Evolutionary conservation across 2,797 vertebrate genomes (phyloP), one percentile per base, ranked within the genome.

Genomic region (Paramormyrops hopkinsi): DNA sequence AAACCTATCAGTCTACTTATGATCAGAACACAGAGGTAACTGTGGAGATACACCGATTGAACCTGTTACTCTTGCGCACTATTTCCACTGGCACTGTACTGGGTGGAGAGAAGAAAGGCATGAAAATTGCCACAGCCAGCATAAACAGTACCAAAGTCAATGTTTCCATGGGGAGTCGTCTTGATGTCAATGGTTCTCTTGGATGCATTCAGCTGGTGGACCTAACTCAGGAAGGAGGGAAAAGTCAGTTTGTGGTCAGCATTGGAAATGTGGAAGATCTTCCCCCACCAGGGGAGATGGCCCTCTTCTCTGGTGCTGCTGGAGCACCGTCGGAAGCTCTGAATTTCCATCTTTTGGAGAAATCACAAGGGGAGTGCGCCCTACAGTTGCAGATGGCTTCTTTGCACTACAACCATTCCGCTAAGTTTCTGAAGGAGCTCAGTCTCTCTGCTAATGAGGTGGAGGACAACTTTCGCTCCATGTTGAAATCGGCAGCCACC

Each of bases 51-150:
- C 97, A 99, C 87, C 97, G 98, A 83, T 95, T 99, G 51, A 99
- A 99, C 91, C 90, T 99, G 9, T 95, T 99, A 17, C 96, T 99
- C 0, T 96, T 99, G 22, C 95, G 98, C 88, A 99, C 98, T 0
- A 96, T 99, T 69, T 96, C 95, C 44, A 95, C 94, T 0, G 94
- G 95, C 59, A 91, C 92, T 2, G 88, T 96, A 90, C 91, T 96
- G 1, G 96, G 96, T 0, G 95, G 97, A 5, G 98, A 99, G 91
- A 99, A 97, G 90, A 96, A 95, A 0, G 98, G 97, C 44, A 94
- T 97, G 86, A 99, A 99, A 92, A 99, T 99, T n/a, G 99, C 98
- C 3, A 99, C 98, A 0, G 98, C 98, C n/a, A 99, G 98, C 92
- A 96, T 99, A 41, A 97, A 97, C 0, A 97, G 96, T 69, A 99